These are phyloP conservation scores for Cinclus mexicanus DNA, from an alignment of 2,113 vertebrate genomes.

Conservation along the genomic window DNA sequence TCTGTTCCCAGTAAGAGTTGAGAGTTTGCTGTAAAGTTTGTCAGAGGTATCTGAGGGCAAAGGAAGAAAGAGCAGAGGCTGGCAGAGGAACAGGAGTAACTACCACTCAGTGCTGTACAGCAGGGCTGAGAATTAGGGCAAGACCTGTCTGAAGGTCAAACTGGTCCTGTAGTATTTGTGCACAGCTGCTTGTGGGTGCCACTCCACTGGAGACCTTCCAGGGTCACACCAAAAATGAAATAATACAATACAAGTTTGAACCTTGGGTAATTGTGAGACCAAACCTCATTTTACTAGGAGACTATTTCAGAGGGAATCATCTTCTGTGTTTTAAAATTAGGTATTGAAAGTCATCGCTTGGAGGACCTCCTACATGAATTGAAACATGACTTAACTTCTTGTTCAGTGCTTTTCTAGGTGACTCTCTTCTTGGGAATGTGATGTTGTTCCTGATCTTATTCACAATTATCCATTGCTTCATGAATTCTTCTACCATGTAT, in stretches of 20 bases:
- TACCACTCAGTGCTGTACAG: not conserved
- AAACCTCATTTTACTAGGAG: not conserved
- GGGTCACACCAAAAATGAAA: not conserved
- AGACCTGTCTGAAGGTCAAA: not conserved
- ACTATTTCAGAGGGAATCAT: not conserved
- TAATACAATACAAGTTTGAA: too few species aligned
- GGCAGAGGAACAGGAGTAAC: not conserved
- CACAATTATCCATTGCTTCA: not conserved
- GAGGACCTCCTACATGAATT: not conserved
- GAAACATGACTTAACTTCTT: not conserved
- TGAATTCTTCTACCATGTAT: not conserved
- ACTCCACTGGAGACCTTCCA: not conserved
- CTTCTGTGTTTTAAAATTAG: not conserved
- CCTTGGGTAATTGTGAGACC: not conserved
- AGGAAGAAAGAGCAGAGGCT: not conserved
- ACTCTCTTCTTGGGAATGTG: not conserved
- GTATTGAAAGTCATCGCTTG: not conserved
- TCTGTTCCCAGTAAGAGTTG: not conserved
- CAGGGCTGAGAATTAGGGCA: not conserved
- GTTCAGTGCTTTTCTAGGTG: not conserved
- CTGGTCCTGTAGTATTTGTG: not conserved
- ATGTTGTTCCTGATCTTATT: not conserved
- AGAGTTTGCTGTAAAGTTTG: not conserved
- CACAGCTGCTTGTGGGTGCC: not conserved
- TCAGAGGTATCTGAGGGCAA: not conserved